Base-by-base conservation (phyloP, 2,113 vertebrate species). In the Ophiodon elongatus region DNA sequence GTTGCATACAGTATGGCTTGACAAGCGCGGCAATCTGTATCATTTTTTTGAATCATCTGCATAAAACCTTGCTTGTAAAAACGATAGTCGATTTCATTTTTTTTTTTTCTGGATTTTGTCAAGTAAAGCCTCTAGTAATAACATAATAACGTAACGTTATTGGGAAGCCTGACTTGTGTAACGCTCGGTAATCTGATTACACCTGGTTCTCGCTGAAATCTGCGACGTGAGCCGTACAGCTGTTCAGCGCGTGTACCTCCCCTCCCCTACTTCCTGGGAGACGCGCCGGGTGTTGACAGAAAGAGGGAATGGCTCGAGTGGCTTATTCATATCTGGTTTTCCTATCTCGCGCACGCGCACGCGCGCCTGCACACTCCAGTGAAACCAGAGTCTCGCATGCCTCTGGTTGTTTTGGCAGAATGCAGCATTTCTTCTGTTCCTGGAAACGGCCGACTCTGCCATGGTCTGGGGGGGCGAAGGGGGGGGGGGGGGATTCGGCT, bases 301-400 rank as follows among this genome's bases (percentile, higher is more conserved):
- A 69, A 73, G n/a, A 35, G 43, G 59, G 59, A 79, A 74, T 11
- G 2, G 56, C 77, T 87, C 39, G 9, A 70, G 70, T 37, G 23
- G 41, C 50, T 79, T 50, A 25, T 72, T 83, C 71, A 60, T 83
- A 81, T 82, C 75, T 71, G 80, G 15, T 74, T 37, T 66, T 74
- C 9, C 43, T 5, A 41, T 57, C 79, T 8, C 86, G 6, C 54
- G 23, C 50, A 29, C 64, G 39, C 35, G 23, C 21, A 35, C 68
- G 35, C 60, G 41, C 15, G 17, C 67, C 25, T 43, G 50, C 73
- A 78, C 71, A 15, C 69, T 29, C 35, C 81, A 3, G 43, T 77
- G 64, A 1, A 80, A 75, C 73, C 27, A 14, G 81, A 71, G 70
- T 4, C 81, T 52, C 59, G 0, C 37, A 77, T 37, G 83, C 37